A percentile compares a stretch with the other conserved stretches of the same genome.
Evolutionary conservation across 2,888 invertebrate species (phyloP).

Genomic region (Dendrolimus houi): DNA sequence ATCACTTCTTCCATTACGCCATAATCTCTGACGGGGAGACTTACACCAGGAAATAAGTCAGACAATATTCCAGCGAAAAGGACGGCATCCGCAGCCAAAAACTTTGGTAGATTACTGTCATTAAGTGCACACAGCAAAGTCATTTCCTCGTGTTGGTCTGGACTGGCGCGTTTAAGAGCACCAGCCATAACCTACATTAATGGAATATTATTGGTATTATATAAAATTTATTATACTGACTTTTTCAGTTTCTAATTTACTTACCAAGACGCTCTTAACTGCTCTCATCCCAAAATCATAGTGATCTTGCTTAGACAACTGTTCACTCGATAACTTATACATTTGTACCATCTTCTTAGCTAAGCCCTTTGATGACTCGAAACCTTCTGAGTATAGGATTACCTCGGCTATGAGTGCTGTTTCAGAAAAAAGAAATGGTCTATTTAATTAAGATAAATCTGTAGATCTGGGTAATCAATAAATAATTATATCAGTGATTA

Average conservation of each 20-base stretch:
- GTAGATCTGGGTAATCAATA: background rate
- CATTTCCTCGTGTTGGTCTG: constrained; percentile 89
- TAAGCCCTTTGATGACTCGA: constrained; percentile 90
- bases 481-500: background rate
- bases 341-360: constrained; percentile 95
- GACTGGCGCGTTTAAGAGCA: constrained; percentile 88
- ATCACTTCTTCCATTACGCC: constrained; percentile 83
- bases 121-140: constrained; percentile 89
- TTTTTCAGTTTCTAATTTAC: background rate
- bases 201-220: background rate
- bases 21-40: constrained; percentile 87
- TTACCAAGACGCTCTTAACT: constrained; percentile 90
- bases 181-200: constrained; percentile 86
- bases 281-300: constrained; percentile 97
- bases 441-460: no score
- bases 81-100: constrained; percentile 88
- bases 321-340: constrained; percentile 94
- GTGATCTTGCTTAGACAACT: constrained; percentile 93
- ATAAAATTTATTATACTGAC: background rate
- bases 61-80: constrained; percentile 91
- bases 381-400: constrained; percentile 94
- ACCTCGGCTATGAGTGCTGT: constrained; percentile 91
- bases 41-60: constrained; percentile 92
- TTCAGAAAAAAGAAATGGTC: constrained; percentile 12
- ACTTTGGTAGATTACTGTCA: constrained; percentile 94